phyloP scores from a whole-genome alignment of 1,140 invertebrate species.

The Dendrolimus kikuchii region DNA sequence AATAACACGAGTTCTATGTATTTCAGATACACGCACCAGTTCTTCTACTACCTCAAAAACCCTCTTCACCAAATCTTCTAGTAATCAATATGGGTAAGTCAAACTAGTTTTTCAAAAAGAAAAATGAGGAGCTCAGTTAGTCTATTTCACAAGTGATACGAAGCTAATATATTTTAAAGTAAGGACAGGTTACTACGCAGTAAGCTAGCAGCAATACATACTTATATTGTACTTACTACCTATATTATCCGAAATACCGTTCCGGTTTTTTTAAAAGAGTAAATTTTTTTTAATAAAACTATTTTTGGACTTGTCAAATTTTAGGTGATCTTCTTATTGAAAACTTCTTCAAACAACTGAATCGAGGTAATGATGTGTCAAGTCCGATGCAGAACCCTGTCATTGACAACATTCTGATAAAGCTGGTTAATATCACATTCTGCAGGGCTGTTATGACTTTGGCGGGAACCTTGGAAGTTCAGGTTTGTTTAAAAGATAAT shows the following conservation, averaged over 20 bases:
- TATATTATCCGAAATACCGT: too few relatives aligned
- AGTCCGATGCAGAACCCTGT: conserved; percentile 51
- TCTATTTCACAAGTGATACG: too few relatives aligned
- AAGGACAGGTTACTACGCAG: too few relatives aligned
- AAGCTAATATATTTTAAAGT: too few relatives aligned
- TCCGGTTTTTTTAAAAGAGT: not conserved
- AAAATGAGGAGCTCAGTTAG: too few relatives aligned
- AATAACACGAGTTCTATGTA: too few relatives aligned
- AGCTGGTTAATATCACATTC: conserved; percentile 78
- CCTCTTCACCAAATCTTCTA: conserved; percentile 85
- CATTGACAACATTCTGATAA: conserved; percentile 82
- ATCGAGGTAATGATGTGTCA: conserved; percentile 33
- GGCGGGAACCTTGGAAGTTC: conserved; percentile 79
- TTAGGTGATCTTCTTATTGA: conserved; percentile 81
- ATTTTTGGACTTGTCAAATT: not conserved
- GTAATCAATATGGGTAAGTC: conserved; percentile 81
- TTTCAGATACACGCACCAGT: conserved; percentile 78
- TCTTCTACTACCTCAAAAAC: conserved; percentile 84
- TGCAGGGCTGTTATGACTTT: conserved; percentile 82
- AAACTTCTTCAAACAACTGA: conserved; percentile 84
- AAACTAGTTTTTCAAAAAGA: not conserved
- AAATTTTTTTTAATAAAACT: not conserved
- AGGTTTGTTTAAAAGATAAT: conserved; percentile 59
- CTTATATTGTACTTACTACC: too few relatives aligned
- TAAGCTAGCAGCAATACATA: too few relatives aligned